These are phyloP conservation scores for Stenotaenia linearis DNA, from an alignment of 2,888 invertebrate species.

Conservation along the genomic window DNA sequence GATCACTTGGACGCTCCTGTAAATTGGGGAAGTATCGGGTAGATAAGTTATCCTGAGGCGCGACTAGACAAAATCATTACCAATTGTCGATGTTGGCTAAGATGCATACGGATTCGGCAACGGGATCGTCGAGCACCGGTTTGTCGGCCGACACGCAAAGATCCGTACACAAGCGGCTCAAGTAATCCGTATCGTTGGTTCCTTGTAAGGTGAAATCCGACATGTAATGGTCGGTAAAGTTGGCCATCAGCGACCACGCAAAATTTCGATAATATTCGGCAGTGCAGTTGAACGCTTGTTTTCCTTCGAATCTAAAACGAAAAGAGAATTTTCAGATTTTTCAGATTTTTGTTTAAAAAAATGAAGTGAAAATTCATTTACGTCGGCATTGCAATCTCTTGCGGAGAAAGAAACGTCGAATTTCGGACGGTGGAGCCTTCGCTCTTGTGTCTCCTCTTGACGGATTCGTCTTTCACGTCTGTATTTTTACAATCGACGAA, in stretches of 20 bases:
- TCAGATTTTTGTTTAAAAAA: not conserved
- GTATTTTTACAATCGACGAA: no score
- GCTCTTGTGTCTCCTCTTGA: not conserved
- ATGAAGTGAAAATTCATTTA: no score
- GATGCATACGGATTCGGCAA: conserved; percentile 74
- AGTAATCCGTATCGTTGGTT: conserved; percentile 44
- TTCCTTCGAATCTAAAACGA: conserved; percentile 29
- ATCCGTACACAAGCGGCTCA: conserved; percentile 43
- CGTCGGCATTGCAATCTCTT: not conserved
- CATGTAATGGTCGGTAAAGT: conserved; percentile 46
- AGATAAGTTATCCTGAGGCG: no score
- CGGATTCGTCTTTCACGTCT: no score
- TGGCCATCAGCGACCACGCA: conserved; percentile 47
- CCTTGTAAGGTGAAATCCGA: conserved; percentile 50
- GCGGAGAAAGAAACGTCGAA: not conserved
- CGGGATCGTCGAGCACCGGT: conserved; percentile 56
- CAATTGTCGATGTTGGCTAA: conserved; percentile 74
- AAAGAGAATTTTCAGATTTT: not conserved
- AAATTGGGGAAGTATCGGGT: conserved; percentile 38
- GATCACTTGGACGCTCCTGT: conserved; percentile 38
- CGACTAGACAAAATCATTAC: no score
- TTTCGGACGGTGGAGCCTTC: not conserved
- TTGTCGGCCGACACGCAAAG: conserved; percentile 44
- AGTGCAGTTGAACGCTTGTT: conserved; percentile 31
- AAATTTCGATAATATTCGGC: conserved; percentile 44